phyloP scores from a whole-genome alignment of 2,113 vertebrate species.

The Daubentonia madagascariensis region DNA sequence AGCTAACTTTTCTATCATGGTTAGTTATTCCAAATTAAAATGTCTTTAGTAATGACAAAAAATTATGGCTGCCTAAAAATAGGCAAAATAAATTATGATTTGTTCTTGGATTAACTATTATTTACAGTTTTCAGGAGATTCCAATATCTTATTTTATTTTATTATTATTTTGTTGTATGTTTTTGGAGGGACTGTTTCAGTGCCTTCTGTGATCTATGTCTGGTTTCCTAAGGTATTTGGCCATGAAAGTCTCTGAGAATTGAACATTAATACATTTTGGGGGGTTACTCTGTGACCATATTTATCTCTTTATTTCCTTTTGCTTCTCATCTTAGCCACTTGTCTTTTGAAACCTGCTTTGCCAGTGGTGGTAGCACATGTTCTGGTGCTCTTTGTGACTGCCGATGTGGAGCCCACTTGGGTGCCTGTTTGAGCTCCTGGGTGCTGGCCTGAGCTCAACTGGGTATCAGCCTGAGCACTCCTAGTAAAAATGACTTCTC shows the following conservation, averaged over 20 bases:
- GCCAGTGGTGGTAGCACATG: rapidly evolving
- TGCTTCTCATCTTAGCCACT: not conserved
- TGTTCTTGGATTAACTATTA: not conserved
- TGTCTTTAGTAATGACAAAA: not conserved
- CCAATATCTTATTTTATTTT: not conserved
- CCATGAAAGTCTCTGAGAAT: not conserved
- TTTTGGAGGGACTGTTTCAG: not conserved
- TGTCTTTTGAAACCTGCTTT: not conserved
- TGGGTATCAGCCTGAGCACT: too few species aligned
- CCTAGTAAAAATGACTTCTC: too few species aligned
- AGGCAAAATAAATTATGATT: slow-evolving; percentile 12
- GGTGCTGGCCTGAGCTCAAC: not conserved
- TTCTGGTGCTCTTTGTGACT: not conserved
- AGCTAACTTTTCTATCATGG: not conserved
- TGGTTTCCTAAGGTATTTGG: not conserved
- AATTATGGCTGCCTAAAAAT: not conserved
- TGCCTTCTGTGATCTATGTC: not conserved
- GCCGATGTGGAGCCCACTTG: not conserved
- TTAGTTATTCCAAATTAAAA: slow-evolving; percentile 2
- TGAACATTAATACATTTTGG: not conserved
- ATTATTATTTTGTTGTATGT: not conserved
- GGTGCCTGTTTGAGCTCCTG: not conserved
- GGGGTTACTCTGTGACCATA: not conserved
- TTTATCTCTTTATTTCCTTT: not conserved
- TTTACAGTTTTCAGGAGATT: slow-evolving; percentile 20